Evolutionary conservation across 2,113 vertebrate genomes (phyloP), one percentile per base, ranked within the genome.

Genomic region (Oceanites oceanicus): DNA sequence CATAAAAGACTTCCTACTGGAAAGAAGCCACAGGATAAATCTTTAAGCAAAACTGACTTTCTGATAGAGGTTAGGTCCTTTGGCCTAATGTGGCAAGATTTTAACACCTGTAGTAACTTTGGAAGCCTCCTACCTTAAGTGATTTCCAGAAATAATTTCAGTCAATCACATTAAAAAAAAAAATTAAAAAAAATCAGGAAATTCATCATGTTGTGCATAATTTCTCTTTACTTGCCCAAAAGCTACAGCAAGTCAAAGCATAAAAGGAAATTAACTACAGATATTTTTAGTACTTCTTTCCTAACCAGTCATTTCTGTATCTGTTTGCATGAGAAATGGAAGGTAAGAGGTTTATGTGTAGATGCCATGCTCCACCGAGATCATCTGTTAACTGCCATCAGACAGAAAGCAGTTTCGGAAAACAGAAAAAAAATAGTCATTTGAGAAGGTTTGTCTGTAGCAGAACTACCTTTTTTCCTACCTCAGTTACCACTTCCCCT

Each of bases 11-110:
- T 92, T 97, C 59, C 58, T 77, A 40, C 52, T 97, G 84, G 94
- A 98, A 95, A 85, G 92, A 88, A 86, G 42, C 38, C 84, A 88
- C 34, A 26, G 78, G 34, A 93, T 73, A 95, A 96, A 97, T 92
- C 88, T 96, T 86, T 72, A 88, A 38, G 38, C 32, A 91, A 94
- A 97, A 88, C 18, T 80, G 21, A 90, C 86, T 95, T 96, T 96
- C 86, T 96, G 36, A 68, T 77, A 91, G 27, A 84, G 32, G 95
- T 92, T 92, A 90, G 94, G 88, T 95, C 17, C 1, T 88, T 92
- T 85, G 83, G 65, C 67, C 80, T 96, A 95, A 90, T 25, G 72
- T 42, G 40, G 67, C 79, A 86, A 62, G 53, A 95, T 91, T 97
- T 94, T 29, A 91, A 84, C 71, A 95, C 67, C 86, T 87, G 44